These are phyloP conservation scores for Zaprionus taronus DNA, from an alignment of 1,140 invertebrate species.

Conservation along the genomic window DNA sequence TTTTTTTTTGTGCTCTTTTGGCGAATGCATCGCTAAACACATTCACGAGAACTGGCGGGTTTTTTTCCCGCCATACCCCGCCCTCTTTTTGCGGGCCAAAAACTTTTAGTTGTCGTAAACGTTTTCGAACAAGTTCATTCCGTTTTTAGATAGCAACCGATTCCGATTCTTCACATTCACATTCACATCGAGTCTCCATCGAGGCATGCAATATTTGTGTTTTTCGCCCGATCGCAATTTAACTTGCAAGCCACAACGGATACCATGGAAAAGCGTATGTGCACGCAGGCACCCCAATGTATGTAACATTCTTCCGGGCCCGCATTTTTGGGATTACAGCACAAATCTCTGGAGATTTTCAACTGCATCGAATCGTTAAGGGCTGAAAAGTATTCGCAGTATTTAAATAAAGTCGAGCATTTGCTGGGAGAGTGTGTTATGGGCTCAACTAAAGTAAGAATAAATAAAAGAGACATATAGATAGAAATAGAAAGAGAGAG, in stretches of 20 bases:
- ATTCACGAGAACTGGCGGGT: constrained; percentile 3
- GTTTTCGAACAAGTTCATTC: constrained; percentile 30
- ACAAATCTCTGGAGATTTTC: background rate
- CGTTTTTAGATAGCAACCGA: constrained; percentile 20
- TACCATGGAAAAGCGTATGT: background rate
- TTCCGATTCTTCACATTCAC: constrained; percentile 15
- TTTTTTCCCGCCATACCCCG: background rate
- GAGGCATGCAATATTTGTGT: constrained; percentile 3
- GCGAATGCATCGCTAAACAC: constrained; percentile 29
- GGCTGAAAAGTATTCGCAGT: background rate
- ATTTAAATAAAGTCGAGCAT: background rate
- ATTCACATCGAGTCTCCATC: background rate
- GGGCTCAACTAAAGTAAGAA: background rate
- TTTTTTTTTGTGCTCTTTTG: constrained; percentile 16
- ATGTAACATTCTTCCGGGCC: background rate
- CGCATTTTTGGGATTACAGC: background rate
- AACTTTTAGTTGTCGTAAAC: constrained; percentile 45
- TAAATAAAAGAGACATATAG: too few species aligned
- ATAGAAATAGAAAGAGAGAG: background rate
- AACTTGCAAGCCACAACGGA: background rate
- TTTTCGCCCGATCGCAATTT: constrained; percentile 2
- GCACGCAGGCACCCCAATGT: background rate
- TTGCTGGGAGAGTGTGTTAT: background rate
- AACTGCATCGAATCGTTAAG: background rate
- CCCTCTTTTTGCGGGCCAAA: constrained; percentile 4